Evolutionary conservation across 2,888 invertebrate species (phyloP).

Genomic region (Pseudococcus longispinus): DNA sequence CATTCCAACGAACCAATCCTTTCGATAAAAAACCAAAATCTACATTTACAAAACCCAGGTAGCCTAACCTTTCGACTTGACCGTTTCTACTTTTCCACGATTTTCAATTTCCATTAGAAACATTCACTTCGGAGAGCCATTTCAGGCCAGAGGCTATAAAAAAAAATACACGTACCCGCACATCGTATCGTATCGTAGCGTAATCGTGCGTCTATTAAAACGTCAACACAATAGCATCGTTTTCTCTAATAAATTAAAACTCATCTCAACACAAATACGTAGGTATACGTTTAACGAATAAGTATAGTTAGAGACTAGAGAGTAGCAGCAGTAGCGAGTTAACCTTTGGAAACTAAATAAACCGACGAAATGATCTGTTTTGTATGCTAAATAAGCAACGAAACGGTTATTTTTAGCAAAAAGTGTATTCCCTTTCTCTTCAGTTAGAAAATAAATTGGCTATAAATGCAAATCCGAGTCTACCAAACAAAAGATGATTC

Average conservation of each 20-base stretch:
- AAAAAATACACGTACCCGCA: neutral
- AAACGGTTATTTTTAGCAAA: slow-evolving; percentile 21
- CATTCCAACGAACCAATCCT: neutral
- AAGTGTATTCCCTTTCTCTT: neutral
- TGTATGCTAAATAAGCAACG: slow-evolving; percentile 23
- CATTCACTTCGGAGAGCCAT: neutral
- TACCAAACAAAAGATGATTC: neutral
- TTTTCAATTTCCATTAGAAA: slow-evolving; percentile 21
- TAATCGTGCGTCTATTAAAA: slow-evolving; percentile 17
- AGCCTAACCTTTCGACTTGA: neutral
- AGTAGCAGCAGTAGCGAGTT: neutral
- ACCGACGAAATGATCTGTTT: slow-evolving; percentile 33
- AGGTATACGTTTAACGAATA: neutral
- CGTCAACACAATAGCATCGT: slow-evolving; percentile 14
- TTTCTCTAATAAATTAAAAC: slow-evolving; percentile 38
- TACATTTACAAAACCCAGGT: neutral
- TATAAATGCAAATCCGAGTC: neutral
- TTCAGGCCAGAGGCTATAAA: neutral
- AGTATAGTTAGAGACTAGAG: neutral
- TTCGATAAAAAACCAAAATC: neutral
- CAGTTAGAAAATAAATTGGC: neutral
- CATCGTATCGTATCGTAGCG: neutral
- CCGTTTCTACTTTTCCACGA: neutral
- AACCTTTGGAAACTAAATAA: slow-evolving; percentile 44
- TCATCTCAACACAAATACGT: neutral